Base-by-base conservation (phyloP, 1,140 invertebrate genomes). In the Drosophila persimilis region DNA sequence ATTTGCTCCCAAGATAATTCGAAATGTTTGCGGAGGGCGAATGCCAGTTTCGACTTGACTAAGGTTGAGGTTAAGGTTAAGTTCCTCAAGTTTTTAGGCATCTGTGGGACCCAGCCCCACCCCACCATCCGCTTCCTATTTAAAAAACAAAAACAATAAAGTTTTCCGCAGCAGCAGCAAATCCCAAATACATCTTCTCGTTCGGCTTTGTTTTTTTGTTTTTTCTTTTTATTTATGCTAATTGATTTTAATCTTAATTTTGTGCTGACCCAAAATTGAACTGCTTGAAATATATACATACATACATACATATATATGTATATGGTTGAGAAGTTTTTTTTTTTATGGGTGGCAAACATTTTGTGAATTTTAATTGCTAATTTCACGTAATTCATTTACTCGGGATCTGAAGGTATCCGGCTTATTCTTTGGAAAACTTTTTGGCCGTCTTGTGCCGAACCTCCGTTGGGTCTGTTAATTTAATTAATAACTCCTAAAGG, bases 221-320 rank as follows among this genome's bases (percentile, higher is more conserved):
- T 52, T 54, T 76, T 76, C 39, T 60, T 77, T 71, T 51, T 80
- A 69, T 84, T 84, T 86, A 75, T 81, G 81, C 70, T 86, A 85
- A 85, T 86, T 85, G 61, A 66, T 81, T 85, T 85, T 85, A 85
- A 85, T 85, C 86, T 75, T 86, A 67, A 86, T 78, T 77, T 80
- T 69, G 51, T 26, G 35, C 45, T 67, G 67, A 63, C 63, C 51
- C 48, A 86, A 39, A 85, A 86, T 80, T 77, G 58, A 79, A 80
- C 77, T 85, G 67, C 77, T 64, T 26, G 24, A 5, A 26, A 6
- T 50, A 39, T 29, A 7, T 29, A 29, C 6, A 48, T 55, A 69
- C 55, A 20, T 55, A 65, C 47, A 43, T 48, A 20, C 41, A 39
- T 4, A 43, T 48, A 69, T 56, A 46, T 43, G 35, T 29, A 15